Evolutionary conservation across 2,113 vertebrate genomes (phyloP).

Genomic region (Hyperopisus bebe): DNA sequence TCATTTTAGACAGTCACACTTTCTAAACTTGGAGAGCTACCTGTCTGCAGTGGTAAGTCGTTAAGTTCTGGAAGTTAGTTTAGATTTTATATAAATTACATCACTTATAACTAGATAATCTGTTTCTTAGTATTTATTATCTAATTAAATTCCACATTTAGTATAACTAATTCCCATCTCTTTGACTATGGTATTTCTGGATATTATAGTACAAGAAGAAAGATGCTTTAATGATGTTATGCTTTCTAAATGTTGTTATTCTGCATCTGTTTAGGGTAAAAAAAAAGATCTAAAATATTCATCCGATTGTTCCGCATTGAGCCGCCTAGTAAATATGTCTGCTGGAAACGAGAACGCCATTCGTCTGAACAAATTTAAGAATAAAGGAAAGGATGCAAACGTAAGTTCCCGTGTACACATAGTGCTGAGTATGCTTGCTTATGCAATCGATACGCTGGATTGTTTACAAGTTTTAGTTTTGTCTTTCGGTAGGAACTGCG

Average conservation of each 20-base stretch:
- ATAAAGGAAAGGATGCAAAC: conserved; percentile 79
- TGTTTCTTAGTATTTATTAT: background rate
- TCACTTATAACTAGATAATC: background rate
- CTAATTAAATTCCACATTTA: background rate
- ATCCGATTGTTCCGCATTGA: background rate
- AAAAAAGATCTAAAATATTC: background rate
- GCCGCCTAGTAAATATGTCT: conserved; percentile 65
- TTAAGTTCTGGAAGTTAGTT: background rate
- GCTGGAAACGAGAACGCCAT: conserved; percentile 59
- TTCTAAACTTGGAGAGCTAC: background rate
- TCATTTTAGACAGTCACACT: background rate
- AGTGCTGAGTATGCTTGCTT: background rate
- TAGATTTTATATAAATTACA: background rate
- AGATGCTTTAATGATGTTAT: background rate
- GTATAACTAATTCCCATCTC: background rate
- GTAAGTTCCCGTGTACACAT: conserved; percentile 27
- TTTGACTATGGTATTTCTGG: background rate
- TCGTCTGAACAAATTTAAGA: conserved; percentile 82
- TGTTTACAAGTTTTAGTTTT: background rate
- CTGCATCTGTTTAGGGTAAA: background rate
- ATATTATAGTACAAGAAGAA: background rate
- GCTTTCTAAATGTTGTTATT: background rate
- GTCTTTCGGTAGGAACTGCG: conserved; percentile 67
- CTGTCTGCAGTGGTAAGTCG: background rate
- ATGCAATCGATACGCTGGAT: background rate